These are phyloP conservation scores for Euproctis similis DNA, from an alignment of 2,888 invertebrate genomes.

Conservation along the genomic window DNA sequence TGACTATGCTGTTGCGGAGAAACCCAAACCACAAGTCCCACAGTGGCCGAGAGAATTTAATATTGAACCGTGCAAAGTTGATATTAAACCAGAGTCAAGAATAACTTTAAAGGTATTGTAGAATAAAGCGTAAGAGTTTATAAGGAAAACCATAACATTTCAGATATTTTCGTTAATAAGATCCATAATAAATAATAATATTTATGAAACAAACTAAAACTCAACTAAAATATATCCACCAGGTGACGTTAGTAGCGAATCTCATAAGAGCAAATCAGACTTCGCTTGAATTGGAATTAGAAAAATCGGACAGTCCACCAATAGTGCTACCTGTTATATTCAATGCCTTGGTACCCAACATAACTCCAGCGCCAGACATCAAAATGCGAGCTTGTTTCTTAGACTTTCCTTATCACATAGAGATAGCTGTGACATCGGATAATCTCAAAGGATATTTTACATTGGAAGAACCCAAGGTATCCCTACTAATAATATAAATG, in stretches of 20 bases:
- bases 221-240: constrained; percentile 1
- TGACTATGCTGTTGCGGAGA: constrained; percentile 55
- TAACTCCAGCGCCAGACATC: constrained; percentile 68
- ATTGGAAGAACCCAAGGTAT: constrained; percentile 23
- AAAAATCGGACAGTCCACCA: constrained; percentile 74
- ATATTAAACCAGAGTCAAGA: constrained; percentile 59
- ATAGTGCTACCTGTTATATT: constrained; percentile 69
- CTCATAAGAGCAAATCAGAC: constrained; percentile 60
- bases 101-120: constrained; percentile 62
- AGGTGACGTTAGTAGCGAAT: constrained; percentile 76
- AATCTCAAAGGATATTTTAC: constrained; percentile 55
- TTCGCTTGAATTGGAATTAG: constrained; percentile 69
- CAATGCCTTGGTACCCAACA: constrained; percentile 63
- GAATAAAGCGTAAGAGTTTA: too few species aligned
- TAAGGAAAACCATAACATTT: too few species aligned
- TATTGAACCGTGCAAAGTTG: constrained; percentile 61
- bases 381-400: constrained; percentile 76
- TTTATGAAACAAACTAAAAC: too few species aligned
- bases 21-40: constrained; percentile 54
- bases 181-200: too few species aligned
- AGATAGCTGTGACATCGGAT: constrained; percentile 62
- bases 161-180: too few species aligned
- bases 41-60: constrained; percentile 72
- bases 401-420: constrained; percentile 67
- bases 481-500: background rate